These are phyloP conservation scores for Egretta garzetta DNA, from an alignment of 2,113 vertebrate genomes.

Conservation along the genomic window DNA sequence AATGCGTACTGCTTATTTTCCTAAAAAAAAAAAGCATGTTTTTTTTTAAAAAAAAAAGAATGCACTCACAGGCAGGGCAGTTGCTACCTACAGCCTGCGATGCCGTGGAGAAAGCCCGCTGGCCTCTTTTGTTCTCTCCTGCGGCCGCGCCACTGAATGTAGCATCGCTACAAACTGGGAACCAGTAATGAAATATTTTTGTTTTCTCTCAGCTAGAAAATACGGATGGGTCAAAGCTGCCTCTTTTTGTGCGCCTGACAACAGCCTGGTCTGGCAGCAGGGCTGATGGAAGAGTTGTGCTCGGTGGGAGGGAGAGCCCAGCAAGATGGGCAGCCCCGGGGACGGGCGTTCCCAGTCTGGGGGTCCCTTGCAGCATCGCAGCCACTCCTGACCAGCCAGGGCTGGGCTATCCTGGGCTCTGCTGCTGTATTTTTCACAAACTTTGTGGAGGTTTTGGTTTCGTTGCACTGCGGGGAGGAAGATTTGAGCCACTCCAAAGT, in stretches of 20 bases:
- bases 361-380: background rate
- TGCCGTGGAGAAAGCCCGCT: background rate
- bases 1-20: rapidly evolving
- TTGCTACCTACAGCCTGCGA: background rate
- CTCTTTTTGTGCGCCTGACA: background rate
- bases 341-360: background rate
- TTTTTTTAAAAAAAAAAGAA: background rate
- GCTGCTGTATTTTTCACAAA: background rate
- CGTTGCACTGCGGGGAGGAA: background rate
- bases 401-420: background rate
- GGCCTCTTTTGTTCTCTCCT: conserved; percentile 45
- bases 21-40: background rate
- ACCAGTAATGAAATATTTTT: background rate
- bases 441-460: background rate
- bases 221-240: background rate
- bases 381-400: background rate
- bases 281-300: background rate
- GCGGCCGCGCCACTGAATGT: background rate
- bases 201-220: background rate
- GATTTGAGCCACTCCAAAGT: background rate
- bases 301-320: background rate
- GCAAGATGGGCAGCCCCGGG: background rate
- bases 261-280: background rate
- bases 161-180: background rate
- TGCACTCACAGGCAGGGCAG: background rate